Conservation (phyloP, 2,113 vertebrate genomes). For the Shinisaurus crocodilurus region DNA sequence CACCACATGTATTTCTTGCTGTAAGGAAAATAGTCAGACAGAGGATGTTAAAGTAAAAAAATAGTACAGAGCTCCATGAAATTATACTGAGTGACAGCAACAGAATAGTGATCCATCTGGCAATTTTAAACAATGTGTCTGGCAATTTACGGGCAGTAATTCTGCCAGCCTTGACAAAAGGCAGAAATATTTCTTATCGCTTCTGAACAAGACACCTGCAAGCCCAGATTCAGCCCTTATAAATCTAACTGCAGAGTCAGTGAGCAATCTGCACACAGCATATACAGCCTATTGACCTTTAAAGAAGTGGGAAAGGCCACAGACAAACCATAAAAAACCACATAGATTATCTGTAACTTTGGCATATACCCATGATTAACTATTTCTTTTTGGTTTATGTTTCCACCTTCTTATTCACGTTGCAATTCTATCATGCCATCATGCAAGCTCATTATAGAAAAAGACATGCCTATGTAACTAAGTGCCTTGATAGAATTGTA, state of each 20-base stretch:
- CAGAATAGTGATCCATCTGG: conserved; percentile 50
- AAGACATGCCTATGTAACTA: neutral
- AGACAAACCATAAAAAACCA: conserved; percentile 2
- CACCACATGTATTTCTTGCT: conserved; percentile 28
- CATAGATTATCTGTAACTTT: neutral
- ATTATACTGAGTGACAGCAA: conserved; percentile 43
- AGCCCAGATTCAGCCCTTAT: conserved; percentile 36
- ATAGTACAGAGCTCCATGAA: conserved; percentile 38
- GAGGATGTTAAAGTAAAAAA: conserved; percentile 28
- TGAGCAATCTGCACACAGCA: neutral
- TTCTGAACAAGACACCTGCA: conserved; percentile 50
- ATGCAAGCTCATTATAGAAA: neutral
- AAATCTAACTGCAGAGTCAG: conserved; percentile 54
- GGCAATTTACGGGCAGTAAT: conserved; percentile 52
- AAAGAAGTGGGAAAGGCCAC: neutral
- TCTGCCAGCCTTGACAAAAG: conserved; percentile 56
- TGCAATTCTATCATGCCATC: neutral
- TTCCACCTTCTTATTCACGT: neutral
- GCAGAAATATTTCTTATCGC: conserved; percentile 54
- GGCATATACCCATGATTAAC: neutral
- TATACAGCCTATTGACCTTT: conserved; percentile 32
- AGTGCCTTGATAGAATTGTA: neutral
- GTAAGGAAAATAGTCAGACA: conserved; percentile 23
- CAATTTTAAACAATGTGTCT: conserved; percentile 64
- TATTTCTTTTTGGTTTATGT: neutral